Evolutionary conservation across 2,797 vertebrate genomes (phyloP), one percentile per base, ranked within the genome.

Genomic region (Nyctalus aviator): DNA sequence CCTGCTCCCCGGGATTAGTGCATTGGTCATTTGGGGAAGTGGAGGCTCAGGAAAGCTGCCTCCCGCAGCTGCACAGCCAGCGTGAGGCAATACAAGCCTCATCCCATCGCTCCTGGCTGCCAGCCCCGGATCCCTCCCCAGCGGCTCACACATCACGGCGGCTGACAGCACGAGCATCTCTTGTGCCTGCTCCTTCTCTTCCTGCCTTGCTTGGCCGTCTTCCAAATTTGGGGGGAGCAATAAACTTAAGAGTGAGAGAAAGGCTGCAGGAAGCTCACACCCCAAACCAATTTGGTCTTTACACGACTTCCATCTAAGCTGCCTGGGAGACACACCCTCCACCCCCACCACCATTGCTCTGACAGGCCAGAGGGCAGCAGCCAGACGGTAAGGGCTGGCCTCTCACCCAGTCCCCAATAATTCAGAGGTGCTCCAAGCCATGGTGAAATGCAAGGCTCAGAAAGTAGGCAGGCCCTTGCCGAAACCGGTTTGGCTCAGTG

Each of bases 161-260:
- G 41, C 53, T 35, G 53, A 95, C 62, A 89, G 23, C 17, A 1
- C n/a, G 5, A 69, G 50, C 37, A 21, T 59, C 79, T 84, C 76
- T 59, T 7, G 7, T 55, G 25, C 72, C 69, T 75, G 73, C 46
- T 27, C 83, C 25, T 50, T 21, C 12, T 46, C 72, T 1, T 62
- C 46, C 10, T 68, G 18, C 86, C 44, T 64, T 46, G 35, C 86
- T 85, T 84, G 81, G 73, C 77, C 18, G n/a, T 50, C 84, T 92
- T 94, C 88, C 69, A 91, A 46, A 48, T 41, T 78, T 55, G 5
- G 27, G n/a, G 46, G 41, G 20, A 89, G 50, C 48, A 48, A 69
- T 87, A 78, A 89, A 85, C 53, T n/a, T 50, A 27, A 88, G 62
- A 87, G 64, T 62, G 20, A 15, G 50, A 62, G 25, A 66, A 81